Conservation (phyloP, 2,888 invertebrate genomes). For the Harpalus rubripes region DNA sequence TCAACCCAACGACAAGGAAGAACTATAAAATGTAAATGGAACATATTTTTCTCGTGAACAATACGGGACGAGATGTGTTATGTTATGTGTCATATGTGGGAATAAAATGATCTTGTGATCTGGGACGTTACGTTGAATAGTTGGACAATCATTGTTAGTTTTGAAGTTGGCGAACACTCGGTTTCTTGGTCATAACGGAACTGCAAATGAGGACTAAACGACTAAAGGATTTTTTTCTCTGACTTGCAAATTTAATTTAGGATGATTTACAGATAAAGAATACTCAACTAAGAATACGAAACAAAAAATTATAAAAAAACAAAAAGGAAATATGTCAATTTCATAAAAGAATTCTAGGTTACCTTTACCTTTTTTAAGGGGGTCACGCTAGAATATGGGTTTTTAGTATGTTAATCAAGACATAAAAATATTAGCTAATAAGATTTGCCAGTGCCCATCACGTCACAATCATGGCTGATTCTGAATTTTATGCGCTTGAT, state of each 20-base stretch:
- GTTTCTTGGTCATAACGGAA: slow-evolving; percentile 20
- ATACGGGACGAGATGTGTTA: slow-evolving; percentile 40
- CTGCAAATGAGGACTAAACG: slow-evolving; percentile 4
- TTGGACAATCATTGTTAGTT: background rate
- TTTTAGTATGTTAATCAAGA: no score
- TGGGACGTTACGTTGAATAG: background rate
- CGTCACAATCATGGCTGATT: no score
- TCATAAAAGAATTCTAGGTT: background rate
- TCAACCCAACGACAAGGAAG: slow-evolving; percentile 36
- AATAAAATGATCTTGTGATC: slow-evolving; percentile 11
- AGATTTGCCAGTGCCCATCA: no score
- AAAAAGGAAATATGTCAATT: background rate
- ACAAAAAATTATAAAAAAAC: background rate
- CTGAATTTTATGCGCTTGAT: no score
- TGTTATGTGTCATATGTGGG: slow-evolving; percentile 45
- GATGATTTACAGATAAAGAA: background rate
- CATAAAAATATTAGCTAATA: no score
- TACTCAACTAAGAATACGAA: background rate
- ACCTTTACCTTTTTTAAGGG: background rate
- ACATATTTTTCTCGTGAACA: slow-evolving; percentile 35
- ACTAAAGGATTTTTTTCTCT: no score
- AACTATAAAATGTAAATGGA: slow-evolving; percentile 46
- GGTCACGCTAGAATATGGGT: no score
- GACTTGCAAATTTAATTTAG: slow-evolving; percentile 13
- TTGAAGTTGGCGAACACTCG: background rate